Evolutionary conservation across 2,113 vertebrate genomes (phyloP), one percentile per base, ranked within the genome.

Genomic region (Hippotragus niger): DNA sequence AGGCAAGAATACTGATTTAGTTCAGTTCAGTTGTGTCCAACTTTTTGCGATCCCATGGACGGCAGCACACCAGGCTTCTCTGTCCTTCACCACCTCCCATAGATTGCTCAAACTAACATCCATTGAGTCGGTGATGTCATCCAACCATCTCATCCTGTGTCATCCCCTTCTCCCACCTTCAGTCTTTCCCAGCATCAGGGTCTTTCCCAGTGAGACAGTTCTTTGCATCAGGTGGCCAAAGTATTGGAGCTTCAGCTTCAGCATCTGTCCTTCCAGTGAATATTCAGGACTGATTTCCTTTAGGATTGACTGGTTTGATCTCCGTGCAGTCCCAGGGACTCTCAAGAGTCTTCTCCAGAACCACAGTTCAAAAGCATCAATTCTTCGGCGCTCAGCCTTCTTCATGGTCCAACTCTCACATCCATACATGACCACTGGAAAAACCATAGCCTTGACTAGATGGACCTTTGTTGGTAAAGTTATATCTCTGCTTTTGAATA

Each of bases 301-400:
- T 71, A 71, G 19, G n/a, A 71, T 23, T 11, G n/a, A 71, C 19
- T 36, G 9, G n/a, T 23, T 71, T 0, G 67, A 23, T 71, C 67
- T 71, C 19, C 19, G 23, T 40, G 19, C 5, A 23, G n/a, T 36
- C 67, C 67, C 5, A 71, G 67, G n/a, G 19, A 40, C 67, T 71
- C 64, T 71, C 4, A 40, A 71, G 67, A 36, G 64, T 71, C 64
- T 71, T 71, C n/a, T 71, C 64, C n/a, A 36, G 36, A n/a, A 71
- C 64, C n/a, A 71, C 17, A 36, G 64, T 71, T 71, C 17, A 71
- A 21, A 71, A 71, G 17, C 64, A 71, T 36, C 17, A 21, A 71
- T 36, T 71, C 64, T 71, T 36, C 0, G 0, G 17, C 0, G 0
- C n/a, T 71, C 64, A 71, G n/a, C n/a, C 5, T 36, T 36, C 64